A percentile compares a stretch with the other conserved stretches of the same genome.
These are phyloP conservation scores for Hippocampus barbouri DNA, from an alignment of 2,113 vertebrate species.

Conservation along the genomic window DNA sequence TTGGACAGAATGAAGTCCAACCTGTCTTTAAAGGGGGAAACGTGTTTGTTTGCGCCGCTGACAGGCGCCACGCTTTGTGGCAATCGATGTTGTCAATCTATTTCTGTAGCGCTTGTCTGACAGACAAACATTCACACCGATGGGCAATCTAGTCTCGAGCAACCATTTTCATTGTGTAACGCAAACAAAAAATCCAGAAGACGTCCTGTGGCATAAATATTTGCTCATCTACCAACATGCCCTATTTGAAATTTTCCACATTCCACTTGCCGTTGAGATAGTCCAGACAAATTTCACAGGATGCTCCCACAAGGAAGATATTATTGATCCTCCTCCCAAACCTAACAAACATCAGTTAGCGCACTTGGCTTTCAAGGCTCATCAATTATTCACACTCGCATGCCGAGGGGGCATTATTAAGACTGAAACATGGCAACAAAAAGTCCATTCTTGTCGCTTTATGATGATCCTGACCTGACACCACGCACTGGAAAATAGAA, in stretches of 20 bases:
- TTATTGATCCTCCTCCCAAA: not conserved
- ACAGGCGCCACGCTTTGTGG: not conserved
- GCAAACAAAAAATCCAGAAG: not conserved
- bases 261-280: not conserved
- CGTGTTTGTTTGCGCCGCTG: not conserved
- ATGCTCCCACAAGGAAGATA: not conserved
- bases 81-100: not conserved
- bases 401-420: not conserved
- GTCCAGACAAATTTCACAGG: not conserved
- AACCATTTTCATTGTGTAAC: not conserved
- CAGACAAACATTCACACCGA: not conserved
- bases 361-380: not conserved
- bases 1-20: not conserved
- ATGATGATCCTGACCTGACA: not conserved
- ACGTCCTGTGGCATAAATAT: not conserved
- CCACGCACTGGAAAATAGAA: not conserved
- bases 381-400: slow-evolving; percentile 4
- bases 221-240: not conserved
- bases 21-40: not conserved
- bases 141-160: too few relatives aligned
- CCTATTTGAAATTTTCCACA: not conserved
- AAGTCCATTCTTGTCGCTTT: not conserved
- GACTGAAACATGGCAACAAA: not conserved
- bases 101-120: not conserved
- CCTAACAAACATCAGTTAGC: not conserved